Evolutionary conservation across 2,113 vertebrate genomes (phyloP).

Genomic region (Mirounga angustirostris): DNA sequence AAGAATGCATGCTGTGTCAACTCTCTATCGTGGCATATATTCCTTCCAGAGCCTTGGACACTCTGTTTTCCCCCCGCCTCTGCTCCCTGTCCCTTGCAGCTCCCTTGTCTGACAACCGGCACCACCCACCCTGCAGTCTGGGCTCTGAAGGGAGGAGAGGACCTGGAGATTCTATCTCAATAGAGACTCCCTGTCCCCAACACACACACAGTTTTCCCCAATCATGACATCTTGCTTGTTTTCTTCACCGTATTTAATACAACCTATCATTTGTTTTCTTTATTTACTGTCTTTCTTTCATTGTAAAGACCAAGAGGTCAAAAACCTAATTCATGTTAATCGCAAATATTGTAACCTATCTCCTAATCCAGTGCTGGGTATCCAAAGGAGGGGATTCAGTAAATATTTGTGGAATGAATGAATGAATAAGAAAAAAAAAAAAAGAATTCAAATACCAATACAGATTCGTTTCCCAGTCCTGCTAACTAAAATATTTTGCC

Average conservation of each 20-base stretch:
- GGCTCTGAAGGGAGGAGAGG: background rate
- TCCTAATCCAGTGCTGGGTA: background rate
- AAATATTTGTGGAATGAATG: background rate
- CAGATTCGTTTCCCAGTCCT: background rate
- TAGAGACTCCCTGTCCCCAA: background rate
- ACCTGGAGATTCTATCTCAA: background rate
- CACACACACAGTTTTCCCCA: background rate
- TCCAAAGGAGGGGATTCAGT: background rate
- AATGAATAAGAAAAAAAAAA: background rate
- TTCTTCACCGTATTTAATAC: background rate
- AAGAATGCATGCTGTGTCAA: background rate
- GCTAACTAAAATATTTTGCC: background rate
- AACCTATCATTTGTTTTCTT: background rate
- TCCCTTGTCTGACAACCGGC: accelerated
- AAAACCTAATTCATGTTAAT: background rate
- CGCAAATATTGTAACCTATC: background rate
- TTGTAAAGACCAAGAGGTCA: background rate
- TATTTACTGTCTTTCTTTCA: background rate
- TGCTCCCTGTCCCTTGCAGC: background rate
- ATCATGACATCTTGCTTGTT: background rate
- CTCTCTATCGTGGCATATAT: background rate
- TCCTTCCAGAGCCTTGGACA: background rate
- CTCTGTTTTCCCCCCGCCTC: background rate
- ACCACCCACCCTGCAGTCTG: background rate
- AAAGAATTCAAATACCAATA: background rate